phyloP scores from a whole-genome alignment of 2,113 vertebrate genomes.

The Myanophis thanlyinensis region DNA sequence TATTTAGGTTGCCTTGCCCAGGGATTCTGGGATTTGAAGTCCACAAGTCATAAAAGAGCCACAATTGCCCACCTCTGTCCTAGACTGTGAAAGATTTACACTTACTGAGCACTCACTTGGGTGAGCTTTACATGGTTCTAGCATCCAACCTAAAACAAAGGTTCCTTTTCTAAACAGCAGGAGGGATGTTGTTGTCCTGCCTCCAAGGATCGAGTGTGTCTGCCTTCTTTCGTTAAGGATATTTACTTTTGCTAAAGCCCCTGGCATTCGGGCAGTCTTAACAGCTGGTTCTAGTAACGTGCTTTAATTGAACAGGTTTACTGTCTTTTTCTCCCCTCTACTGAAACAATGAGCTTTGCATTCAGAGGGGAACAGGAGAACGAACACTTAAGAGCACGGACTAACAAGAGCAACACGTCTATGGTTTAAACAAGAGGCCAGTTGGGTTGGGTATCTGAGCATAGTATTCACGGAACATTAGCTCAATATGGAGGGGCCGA shows the following conservation, averaged over 20 bases:
- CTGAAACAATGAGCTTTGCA: slow-evolving; percentile 57
- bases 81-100: slow-evolving; percentile 17
- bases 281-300: slow-evolving; percentile 72
- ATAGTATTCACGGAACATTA: slow-evolving; percentile 67
- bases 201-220: slow-evolving; percentile 48
- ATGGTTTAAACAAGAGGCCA: slow-evolving; percentile 67
- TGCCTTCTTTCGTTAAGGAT: slow-evolving; percentile 36
- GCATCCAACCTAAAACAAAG: slow-evolving; percentile 46
- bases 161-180: slow-evolving; percentile 42
- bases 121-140: slow-evolving; percentile 48
- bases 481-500: slow-evolving; percentile 58
- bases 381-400: slow-evolving; percentile 63
- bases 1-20: no score
- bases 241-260: slow-evolving; percentile 50
- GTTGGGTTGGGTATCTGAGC: slow-evolving; percentile 69
- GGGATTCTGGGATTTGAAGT: no score
- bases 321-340: slow-evolving; percentile 48
- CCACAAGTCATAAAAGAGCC: no score
- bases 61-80: no score
- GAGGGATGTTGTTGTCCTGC: not conserved
- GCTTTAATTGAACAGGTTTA: slow-evolving; percentile 71
- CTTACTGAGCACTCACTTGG: slow-evolving; percentile 29
- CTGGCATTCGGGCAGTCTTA: slow-evolving; percentile 51
- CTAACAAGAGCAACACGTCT: slow-evolving; percentile 67
- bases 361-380: slow-evolving; percentile 48